Evolutionary conservation across 2,888 invertebrate species (phyloP).

Genomic region (Ephialtes manifestator): DNA sequence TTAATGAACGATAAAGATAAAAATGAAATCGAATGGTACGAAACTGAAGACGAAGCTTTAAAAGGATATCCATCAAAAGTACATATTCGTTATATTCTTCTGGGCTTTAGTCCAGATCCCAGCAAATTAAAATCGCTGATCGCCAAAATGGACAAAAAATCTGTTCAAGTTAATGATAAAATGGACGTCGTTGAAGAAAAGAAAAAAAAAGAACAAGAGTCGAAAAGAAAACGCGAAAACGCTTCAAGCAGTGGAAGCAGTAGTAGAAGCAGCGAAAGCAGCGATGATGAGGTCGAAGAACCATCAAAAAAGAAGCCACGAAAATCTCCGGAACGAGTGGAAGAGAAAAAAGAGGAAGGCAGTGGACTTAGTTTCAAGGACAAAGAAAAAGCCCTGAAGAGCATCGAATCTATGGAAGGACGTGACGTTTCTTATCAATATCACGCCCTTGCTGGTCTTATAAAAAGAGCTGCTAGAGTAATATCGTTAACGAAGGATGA

Average conservation of each 20-base stretch:
- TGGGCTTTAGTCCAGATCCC: slow-evolving; percentile 92
- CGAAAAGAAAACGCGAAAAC: slow-evolving; percentile 69
- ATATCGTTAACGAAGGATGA: slow-evolving; percentile 92
- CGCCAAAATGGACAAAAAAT: slow-evolving; percentile 69
- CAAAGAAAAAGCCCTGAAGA: slow-evolving; percentile 90
- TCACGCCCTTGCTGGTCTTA: slow-evolving; percentile 90
- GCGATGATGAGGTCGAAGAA: slow-evolving; percentile 67
- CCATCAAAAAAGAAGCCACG: slow-evolving; percentile 76
- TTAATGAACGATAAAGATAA: slow-evolving; percentile 88
- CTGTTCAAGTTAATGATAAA: slow-evolving; percentile 54
- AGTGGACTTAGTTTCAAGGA: slow-evolving; percentile 92
- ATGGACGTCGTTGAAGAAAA: slow-evolving; percentile 62
- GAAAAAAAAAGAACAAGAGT: slow-evolving; percentile 5
- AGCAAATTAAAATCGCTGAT: slow-evolving; percentile 73
- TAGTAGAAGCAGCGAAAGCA: slow-evolving; percentile 31
- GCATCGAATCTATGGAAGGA: slow-evolving; percentile 90
- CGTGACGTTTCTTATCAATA: slow-evolving; percentile 93
- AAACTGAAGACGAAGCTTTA: slow-evolving; percentile 79
- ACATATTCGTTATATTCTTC: slow-evolving; percentile 90
- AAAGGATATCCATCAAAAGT: slow-evolving; percentile 89
- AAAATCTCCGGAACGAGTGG: slow-evolving; percentile 81
- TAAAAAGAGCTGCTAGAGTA: slow-evolving; percentile 91
- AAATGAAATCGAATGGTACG: slow-evolving; percentile 89
- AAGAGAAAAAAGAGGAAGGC: slow-evolving; percentile 75
- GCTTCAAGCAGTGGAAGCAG: slow-evolving; percentile 61